phyloP scores from a whole-genome alignment of 2,888 invertebrate genomes.

The Apamea sordens region DNA sequence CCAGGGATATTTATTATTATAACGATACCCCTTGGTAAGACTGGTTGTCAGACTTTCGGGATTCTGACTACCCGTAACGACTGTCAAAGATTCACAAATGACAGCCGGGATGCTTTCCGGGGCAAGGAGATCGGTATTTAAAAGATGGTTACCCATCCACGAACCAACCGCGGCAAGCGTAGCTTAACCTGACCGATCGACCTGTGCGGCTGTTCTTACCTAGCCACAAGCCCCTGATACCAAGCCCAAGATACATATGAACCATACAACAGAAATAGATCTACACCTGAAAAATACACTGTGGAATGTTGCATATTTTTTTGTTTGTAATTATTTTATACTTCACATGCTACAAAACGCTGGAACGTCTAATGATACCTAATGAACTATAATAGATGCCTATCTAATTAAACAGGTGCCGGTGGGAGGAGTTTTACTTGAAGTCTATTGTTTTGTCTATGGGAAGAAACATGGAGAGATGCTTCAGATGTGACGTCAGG shows the following conservation, averaged over 20 bases:
- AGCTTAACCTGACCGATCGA: too few relatives aligned
- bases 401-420: conserved; percentile 35
- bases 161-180: too few relatives aligned
- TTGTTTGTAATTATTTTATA: conserved; percentile 8
- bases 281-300: not conserved
- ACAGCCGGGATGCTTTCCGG: too few relatives aligned
- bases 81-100: too few relatives aligned
- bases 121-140: too few relatives aligned
- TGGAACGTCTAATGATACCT: conserved; percentile 39
- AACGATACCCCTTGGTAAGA: too few relatives aligned
- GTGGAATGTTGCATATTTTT: not conserved
- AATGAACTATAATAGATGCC: conserved; percentile 40
- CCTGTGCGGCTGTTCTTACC: too few relatives aligned
- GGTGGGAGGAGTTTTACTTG: conserved; percentile 28
- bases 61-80: too few relatives aligned
- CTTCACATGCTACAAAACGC: conserved; percentile 45
- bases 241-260: not conserved
- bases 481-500: conserved; percentile 6
- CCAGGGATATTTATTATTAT: too few relatives aligned
- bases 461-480: conserved; percentile 33
- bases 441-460: conserved; percentile 45
- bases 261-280: not conserved
- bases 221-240: too few relatives aligned
- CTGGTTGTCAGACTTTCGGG: too few relatives aligned
- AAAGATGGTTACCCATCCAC: too few relatives aligned